These are phyloP conservation scores for Tenthredo mesomela DNA, from an alignment of 2,888 invertebrate species.

Conservation along the genomic window DNA sequence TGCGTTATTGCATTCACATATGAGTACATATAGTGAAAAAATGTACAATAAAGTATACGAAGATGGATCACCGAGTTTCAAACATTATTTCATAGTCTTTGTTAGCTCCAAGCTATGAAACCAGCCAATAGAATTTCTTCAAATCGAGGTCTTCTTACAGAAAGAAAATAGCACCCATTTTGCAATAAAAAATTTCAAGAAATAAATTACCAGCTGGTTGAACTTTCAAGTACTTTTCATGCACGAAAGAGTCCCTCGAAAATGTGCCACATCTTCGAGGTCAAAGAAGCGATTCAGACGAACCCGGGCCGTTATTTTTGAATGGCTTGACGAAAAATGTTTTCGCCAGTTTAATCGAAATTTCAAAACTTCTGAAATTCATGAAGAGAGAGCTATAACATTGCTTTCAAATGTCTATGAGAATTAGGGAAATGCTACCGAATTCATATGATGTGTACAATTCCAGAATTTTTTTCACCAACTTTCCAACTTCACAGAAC, in stretches of 20 bases:
- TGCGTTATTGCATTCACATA: neutral
- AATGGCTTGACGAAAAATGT: too few species aligned
- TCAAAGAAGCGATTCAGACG: too few species aligned
- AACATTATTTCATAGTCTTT: neutral
- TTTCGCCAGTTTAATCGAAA: neutral
- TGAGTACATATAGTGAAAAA: neutral
- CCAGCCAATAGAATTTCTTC: neutral
- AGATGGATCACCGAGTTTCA: neutral
- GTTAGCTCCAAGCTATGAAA: neutral
- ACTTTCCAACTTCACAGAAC: neutral
- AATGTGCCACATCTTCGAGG: too few species aligned
- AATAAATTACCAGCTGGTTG: neutral
- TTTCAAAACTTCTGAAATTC: neutral
- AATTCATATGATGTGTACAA: neutral
- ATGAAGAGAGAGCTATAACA: neutral
- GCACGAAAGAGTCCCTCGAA: too few species aligned
- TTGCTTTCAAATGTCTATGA: neutral
- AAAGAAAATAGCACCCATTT: too few species aligned
- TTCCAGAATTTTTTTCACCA: neutral
- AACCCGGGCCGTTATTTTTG: too few species aligned
- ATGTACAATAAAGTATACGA: neutral
- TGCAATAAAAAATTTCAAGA: neutral
- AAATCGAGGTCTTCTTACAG: too few species aligned
- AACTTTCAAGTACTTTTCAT: neutral
- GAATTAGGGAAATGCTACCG: neutral